A percentile compares a stretch with the other conserved stretches of the same genome.
phyloP scores from a whole-genome alignment of 2,113 vertebrate species.

The Neotragus pygmaeus region DNA sequence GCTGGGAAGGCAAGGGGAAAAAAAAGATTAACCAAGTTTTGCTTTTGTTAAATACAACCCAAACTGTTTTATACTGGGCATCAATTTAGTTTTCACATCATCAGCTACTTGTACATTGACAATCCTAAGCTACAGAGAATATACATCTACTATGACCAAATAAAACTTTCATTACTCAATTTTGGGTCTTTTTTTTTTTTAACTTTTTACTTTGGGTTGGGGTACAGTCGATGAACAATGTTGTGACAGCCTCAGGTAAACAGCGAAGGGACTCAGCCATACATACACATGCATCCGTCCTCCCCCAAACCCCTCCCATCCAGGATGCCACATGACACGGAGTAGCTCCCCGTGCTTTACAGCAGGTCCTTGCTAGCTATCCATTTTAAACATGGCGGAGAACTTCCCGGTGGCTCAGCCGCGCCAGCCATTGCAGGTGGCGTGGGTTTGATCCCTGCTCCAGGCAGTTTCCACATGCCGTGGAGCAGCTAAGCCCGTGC shows the following conservation, averaged over 20 bases:
- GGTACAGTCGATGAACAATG: neutral
- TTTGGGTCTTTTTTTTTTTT: neutral
- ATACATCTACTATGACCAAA: neutral
- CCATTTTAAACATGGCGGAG: neutral
- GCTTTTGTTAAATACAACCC: neutral
- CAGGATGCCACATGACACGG: neutral
- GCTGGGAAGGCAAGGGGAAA: slow-evolving; percentile 72
- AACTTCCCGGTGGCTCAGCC: neutral
- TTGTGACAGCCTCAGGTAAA: neutral
- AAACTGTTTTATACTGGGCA: neutral
- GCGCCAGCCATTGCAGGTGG: neutral
- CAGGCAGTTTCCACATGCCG: neutral
- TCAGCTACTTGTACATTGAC: neutral
- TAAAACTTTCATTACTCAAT: neutral
- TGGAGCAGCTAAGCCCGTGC: neutral
- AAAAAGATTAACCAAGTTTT: neutral
- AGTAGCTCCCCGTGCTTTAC: neutral
- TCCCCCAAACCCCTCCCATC: too few species aligned
- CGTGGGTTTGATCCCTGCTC: neutral
- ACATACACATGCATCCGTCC: neutral
- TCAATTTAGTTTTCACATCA: neutral
- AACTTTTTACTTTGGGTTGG: neutral
- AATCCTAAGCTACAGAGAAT: neutral
- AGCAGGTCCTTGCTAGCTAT: neutral
- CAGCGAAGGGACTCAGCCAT: neutral